Evolutionary conservation across 2,888 invertebrate species (phyloP), one percentile per base, ranked within the genome.

Genomic region (Parnassius orleans): DNA sequence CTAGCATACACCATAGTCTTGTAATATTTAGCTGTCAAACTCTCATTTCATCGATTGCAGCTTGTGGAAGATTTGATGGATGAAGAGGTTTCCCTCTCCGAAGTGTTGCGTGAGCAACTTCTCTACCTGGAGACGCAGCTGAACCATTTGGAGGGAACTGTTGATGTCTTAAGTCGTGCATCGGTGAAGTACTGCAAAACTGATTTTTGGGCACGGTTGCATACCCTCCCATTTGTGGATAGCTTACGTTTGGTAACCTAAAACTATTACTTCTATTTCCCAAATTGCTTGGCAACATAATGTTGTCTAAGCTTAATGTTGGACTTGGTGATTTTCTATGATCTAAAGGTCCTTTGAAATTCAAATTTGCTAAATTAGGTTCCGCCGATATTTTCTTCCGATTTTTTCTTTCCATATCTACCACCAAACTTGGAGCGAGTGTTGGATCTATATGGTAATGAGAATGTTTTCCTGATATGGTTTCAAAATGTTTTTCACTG

Each of bases 11-110:
- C 41, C 41, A 41, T 11, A 47, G 33, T 83, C 76, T 75, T 73
- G 74, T 73, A 75, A 75, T 70, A 81, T 83, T 33, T 81, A 80
- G 83, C 72, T 83, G 95, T 97, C 96, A 97, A 94, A 97, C 97
- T 87, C 96, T 93, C 96, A 97, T 97, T 92, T 97, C 97, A 84
- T 95, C 96, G 89, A 96, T 96, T 66, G 96, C 95, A 70, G 96
- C 96, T 82, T 96, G 95, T 57, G 95, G 96, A 83, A 96, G 94
- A 81, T 93, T 93, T 77, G 94, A 92, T 65, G 92, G 90, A 65
- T 93, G 92, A 63, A 84, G 90, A 78, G 85, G 69, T 65, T 87
- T 90, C 14, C 88, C 87, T 68, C 89, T 79, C 47, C 90, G 83
- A 9, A 92, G 79, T 63, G 84, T 90, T 54, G 87, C 89, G 69